Evolutionary conservation across 2,797 vertebrate genomes (phyloP), one percentile per base, ranked within the genome.

Genomic region (Galaxias olidus): DNA sequence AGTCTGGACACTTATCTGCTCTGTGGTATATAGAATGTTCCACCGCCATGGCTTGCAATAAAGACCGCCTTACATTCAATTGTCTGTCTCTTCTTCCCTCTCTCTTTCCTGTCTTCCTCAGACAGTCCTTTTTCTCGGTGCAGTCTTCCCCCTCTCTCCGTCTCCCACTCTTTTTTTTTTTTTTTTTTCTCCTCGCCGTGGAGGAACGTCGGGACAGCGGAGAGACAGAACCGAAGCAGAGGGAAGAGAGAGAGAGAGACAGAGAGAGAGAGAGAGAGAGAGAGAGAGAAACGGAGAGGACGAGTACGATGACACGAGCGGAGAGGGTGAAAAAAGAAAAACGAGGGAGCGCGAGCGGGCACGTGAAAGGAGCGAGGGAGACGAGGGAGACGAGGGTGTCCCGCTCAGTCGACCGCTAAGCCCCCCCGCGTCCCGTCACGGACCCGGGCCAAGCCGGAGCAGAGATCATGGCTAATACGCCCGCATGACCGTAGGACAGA

Each of bases 161-260:
- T 12, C 45, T 46, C 61, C 8, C n/a, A 12, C 45, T 30, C 12
- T 8, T 10, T 45, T 40, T 61, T 8, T 19, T 12, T 50, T 55
- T 17, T 11, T 59, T 45, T 13, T 42, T 40, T 40, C 41, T 17
- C 59, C 42, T 47, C 19, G 4, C 42, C 50, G 9, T 54, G n/a
- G 41, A 18, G 43, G 48, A 40, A 59, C 18, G 54, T 58, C 20
- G n/a, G 10, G 10, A 14, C 58, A 15, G 19, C 48, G 7, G 57
- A 49, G n/a, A 56, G 42, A 59, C 18, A 61, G 47, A 19, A 53
- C n/a, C 54, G 40, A 50, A 65, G 61, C 19, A 68, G 15, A 40
- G 61, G 9, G 6, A 44, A 13, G 9, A 44, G 7, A 10, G 45
- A 1, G 7, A 19, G 44, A 42, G 14, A 12, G 15, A 46, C 9